Evolutionary conservation across 2,888 invertebrate genomes (phyloP).

Genomic region (Acronicta alni): DNA sequence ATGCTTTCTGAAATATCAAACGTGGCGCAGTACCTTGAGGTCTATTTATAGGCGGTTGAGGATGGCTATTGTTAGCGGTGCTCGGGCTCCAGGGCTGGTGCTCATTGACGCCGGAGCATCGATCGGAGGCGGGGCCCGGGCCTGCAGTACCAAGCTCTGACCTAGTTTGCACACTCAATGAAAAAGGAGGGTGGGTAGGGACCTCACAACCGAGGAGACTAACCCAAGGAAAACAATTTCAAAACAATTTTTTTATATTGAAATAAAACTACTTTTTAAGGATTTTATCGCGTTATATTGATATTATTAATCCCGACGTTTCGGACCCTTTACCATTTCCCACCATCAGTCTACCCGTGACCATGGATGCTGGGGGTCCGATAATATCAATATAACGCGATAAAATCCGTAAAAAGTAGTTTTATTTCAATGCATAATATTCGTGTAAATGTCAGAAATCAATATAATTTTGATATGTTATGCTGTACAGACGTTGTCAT

Average conservation of each 20-base stretch:
- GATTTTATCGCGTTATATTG: no score
- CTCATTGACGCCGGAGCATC: constrained; percentile 82
- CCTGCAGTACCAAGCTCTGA: constrained; percentile 76
- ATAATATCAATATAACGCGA: no score
- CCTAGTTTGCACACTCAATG: constrained; percentile 85
- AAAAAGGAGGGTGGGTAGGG: constrained; percentile 63
- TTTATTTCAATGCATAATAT: no score
- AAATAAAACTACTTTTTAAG: no score
- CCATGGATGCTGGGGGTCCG: no score
- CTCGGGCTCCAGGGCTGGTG: constrained; percentile 64
- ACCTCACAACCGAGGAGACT: constrained; percentile 27
- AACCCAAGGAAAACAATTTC: constrained; percentile 17
- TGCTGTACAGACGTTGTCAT: no score
- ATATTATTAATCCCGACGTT: no score
- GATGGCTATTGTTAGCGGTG: constrained; percentile 55
- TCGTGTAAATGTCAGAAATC: no score
- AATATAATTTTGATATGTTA: no score
- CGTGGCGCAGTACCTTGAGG: constrained; percentile 62
- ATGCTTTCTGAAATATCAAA: constrained; percentile 40
- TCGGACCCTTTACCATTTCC: no score
- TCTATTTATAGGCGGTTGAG: constrained; percentile 72
- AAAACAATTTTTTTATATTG: background rate
- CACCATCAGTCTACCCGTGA: no score
- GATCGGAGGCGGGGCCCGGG: constrained; percentile 75
- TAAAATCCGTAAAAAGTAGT: no score